Conservation (phyloP, 2,888 invertebrate species). For the Hybos culiciformis region DNA sequence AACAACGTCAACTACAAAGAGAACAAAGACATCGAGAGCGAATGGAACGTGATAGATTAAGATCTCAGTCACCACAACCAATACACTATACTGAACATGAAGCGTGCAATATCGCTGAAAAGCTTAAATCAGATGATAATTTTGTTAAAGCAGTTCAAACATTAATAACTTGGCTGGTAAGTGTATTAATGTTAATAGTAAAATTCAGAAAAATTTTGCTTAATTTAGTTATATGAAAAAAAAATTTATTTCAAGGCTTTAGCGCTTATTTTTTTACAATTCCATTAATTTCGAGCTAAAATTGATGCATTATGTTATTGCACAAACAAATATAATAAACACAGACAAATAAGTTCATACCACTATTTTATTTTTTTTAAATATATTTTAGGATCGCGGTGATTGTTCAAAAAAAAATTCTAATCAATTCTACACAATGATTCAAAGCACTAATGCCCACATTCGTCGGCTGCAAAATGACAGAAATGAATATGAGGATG, state of each 20-base stretch:
- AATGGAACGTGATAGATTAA: constrained; percentile 50
- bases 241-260: too few relatives aligned
- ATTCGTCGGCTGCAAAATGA: constrained; percentile 73
- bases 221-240: too few relatives aligned
- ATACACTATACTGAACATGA: constrained; percentile 76
- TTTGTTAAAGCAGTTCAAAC: constrained; percentile 74
- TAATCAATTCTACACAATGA: constrained; percentile 88
- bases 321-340: too few relatives aligned
- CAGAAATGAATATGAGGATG: constrained; percentile 77
- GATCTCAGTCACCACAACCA: constrained; percentile 71
- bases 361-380: too few relatives aligned
- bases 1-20: constrained; percentile 68
- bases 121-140: constrained; percentile 73
- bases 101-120: constrained; percentile 60
- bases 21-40: constrained; percentile 65
- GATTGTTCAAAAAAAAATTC: constrained; percentile 86
- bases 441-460: constrained; percentile 88
- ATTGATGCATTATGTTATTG: too few relatives aligned
- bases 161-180: constrained; percentile 82
- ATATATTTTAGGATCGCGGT: too few relatives aligned
- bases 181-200: too few relatives aligned
- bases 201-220: too few relatives aligned
- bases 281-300: too few relatives aligned
- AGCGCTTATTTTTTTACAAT: too few relatives aligned
- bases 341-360: too few relatives aligned